These are phyloP conservation scores for Hapalemur alaotrensis DNA, from an alignment of 2,797 vertebrate genomes.

Conservation along the genomic window DNA sequence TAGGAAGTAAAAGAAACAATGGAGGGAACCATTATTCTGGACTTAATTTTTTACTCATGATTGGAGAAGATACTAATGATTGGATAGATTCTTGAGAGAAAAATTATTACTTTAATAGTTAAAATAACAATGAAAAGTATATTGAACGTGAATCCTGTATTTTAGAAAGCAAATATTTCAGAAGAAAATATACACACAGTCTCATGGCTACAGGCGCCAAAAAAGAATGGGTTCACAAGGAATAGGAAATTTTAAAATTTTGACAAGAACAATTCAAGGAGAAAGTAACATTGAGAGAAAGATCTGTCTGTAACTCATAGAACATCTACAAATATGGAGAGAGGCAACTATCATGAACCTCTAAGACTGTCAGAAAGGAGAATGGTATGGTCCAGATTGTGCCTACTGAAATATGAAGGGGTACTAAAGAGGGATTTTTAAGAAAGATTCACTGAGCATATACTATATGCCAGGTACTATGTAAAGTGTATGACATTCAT, in stretches of 20 bases:
- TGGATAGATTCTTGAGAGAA: background rate
- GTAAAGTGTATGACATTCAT: background rate
- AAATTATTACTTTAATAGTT: background rate
- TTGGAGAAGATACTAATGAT: background rate
- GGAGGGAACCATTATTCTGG: background rate
- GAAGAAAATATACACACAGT: background rate
- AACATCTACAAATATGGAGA: background rate
- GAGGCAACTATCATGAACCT: background rate
- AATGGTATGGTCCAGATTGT: background rate
- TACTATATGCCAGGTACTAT: background rate
- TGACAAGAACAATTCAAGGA: background rate
- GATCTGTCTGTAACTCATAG: background rate
- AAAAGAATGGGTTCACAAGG: background rate
- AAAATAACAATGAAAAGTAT: background rate
- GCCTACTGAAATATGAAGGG: background rate
- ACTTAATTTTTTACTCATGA: background rate
- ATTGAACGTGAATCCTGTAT: background rate
- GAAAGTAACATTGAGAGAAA: background rate
- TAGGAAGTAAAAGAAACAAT: background rate
- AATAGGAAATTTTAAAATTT: constrained; percentile 32
- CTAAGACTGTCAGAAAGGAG: background rate
- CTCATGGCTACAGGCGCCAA: background rate
- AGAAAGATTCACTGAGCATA: background rate
- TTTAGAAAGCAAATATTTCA: constrained; percentile 17
- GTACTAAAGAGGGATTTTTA: background rate